These are phyloP conservation scores for Leptopilina myrica DNA, from an alignment of 2,888 invertebrate genomes.

Conservation along the genomic window DNA sequence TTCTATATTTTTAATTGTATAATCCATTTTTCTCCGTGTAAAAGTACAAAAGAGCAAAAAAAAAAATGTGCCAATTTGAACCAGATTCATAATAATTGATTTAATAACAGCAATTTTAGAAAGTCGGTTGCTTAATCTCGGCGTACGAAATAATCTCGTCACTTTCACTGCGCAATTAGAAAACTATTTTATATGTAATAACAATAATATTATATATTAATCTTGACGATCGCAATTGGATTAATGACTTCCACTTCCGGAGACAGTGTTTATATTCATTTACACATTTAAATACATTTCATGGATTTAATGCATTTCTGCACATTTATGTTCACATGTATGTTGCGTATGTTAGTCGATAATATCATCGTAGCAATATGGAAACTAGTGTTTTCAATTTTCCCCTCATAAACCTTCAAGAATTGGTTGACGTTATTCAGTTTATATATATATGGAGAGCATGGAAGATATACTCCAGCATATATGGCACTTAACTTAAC, in stretches of 20 bases:
- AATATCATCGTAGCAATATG: constrained; percentile 40
- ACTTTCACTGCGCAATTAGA: not conserved
- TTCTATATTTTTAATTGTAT: no score
- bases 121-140: no score
- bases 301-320: constrained; percentile 16
- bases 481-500: constrained; percentile 42
- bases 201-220: not conserved
- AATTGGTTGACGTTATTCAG: constrained; percentile 47
- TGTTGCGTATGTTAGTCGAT: constrained; percentile 36
- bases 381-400: constrained; percentile 60
- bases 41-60: no score
- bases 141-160: no score
- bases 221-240: not conserved
- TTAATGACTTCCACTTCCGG: not conserved
- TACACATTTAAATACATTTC: not conserved
- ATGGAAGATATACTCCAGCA: constrained; percentile 38
- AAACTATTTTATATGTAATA: not conserved
- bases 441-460: no score
- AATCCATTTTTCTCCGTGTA: no score
- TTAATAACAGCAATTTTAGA: no score
- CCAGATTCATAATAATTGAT: no score
- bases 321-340: not conserved
- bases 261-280: not conserved
- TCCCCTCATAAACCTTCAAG: constrained; percentile 57
- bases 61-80: no score